Conservation (phyloP, 2,888 invertebrate genomes). For the Lasioglossum villosulum region DNA sequence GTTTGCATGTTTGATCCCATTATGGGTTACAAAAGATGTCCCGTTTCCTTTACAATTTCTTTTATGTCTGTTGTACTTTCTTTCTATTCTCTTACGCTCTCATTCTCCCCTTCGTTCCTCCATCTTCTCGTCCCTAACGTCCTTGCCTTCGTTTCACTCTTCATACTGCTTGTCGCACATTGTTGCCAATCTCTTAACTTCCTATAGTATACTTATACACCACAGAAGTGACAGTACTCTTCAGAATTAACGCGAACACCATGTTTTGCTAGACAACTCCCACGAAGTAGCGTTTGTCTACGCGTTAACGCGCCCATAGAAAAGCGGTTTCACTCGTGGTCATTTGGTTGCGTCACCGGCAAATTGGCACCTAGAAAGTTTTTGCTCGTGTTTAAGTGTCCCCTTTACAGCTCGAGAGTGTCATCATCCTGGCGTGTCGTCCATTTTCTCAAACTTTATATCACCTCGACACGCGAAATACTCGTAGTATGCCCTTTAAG, state of each 20-base stretch:
- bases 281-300: background rate
- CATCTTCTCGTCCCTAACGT: too few relatives aligned
- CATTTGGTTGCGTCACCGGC: conserved; percentile 75
- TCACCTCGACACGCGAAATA: background rate
- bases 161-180: too few relatives aligned
- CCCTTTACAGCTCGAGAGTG: conserved; percentile 61
- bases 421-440: conserved; percentile 73
- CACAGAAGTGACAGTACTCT: background rate
- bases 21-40: too few relatives aligned
- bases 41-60: too few relatives aligned
- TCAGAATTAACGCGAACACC: background rate
- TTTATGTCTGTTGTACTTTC: too few relatives aligned
- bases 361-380: conserved; percentile 81
- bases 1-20: too few relatives aligned
- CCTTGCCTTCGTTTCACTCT: too few relatives aligned
- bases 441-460: conserved; percentile 44
- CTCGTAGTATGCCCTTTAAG: background rate
- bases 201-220: too few relatives aligned
- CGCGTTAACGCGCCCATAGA: conserved; percentile 52
- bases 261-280: background rate
- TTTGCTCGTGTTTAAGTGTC: conserved; percentile 74
- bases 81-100: too few relatives aligned
- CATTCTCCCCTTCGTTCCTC: too few relatives aligned
- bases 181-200: too few relatives aligned
- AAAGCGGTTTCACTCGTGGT: conserved; percentile 79